Percentiles rank a stretch among this genome's conserved stretches.
These are phyloP conservation scores for Drosophila barbarae DNA, from an alignment of 2,888 invertebrate genomes.

Conservation along the genomic window DNA sequence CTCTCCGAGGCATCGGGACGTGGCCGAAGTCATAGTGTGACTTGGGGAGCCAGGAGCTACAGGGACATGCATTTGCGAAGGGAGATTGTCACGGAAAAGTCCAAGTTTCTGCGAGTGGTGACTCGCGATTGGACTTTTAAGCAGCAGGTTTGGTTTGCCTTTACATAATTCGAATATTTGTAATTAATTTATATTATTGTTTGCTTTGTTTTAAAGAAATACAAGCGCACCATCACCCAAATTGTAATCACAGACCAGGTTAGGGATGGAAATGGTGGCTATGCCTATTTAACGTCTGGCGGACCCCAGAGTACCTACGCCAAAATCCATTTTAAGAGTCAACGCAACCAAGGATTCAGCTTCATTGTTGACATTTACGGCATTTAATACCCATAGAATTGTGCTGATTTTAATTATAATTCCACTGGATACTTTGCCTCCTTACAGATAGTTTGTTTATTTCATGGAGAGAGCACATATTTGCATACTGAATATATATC, in stretches of 20 bases:
- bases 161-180: accelerated
- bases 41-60: conserved; percentile 58
- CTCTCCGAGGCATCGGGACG: conserved; percentile 13
- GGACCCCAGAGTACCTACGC: conserved; percentile 77
- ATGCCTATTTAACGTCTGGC: conserved; percentile 75
- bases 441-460: conserved; percentile 27
- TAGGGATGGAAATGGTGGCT: conserved; percentile 80
- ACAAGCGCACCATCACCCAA: conserved; percentile 71
- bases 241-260: conserved; percentile 79
- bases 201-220: neutral
- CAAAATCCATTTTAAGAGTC: conserved; percentile 79
- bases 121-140: conserved; percentile 51
- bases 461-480: conserved; percentile 26
- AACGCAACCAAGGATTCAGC: conserved; percentile 79
- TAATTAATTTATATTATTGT: neutral
- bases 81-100: conserved; percentile 54
- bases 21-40: conserved; percentile 56
- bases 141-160: conserved; percentile 43
- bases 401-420: conserved; percentile 16
- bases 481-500: conserved; percentile 19
- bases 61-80: conserved; percentile 56
- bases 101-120: conserved; percentile 54
- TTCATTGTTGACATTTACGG: conserved; percentile 80
- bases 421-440: neutral
- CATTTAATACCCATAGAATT: conserved; percentile 36